Conservation (phyloP, 2,113 vertebrate genomes). For the Panthera uncia region DNA sequence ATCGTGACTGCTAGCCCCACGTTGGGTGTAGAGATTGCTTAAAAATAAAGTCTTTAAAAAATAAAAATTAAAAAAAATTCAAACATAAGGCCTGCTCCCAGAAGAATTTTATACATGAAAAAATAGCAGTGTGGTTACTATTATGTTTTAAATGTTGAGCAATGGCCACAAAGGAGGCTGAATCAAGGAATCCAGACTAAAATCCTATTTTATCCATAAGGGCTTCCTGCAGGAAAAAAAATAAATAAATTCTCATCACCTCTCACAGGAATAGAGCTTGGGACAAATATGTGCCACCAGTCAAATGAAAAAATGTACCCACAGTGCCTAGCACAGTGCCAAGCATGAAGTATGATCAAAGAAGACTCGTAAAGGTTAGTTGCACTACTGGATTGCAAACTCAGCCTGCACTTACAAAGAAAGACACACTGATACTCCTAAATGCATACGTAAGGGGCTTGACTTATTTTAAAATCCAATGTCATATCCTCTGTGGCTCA, state of each 20-base stretch:
- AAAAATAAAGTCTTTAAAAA: no score
- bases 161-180: not conserved
- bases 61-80: not conserved
- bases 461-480: constrained; percentile 70
- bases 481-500: constrained; percentile 62
- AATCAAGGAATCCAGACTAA: not conserved
- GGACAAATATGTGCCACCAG: not conserved
- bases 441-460: not conserved
- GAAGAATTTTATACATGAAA: not conserved
- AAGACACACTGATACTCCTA: not conserved
- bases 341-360: not conserved
- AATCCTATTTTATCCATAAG: not conserved
- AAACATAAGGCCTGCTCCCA: not conserved
- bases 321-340: not conserved
- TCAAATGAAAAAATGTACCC: not conserved
- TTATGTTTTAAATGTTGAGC: not conserved
- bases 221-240: not conserved
- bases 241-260: not conserved
- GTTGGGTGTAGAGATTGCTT: no score
- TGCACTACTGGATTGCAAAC: not conserved
- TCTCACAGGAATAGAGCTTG: not conserved
- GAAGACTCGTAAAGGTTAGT: not conserved
- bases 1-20: no score
- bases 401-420: not conserved
- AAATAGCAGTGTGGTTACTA: not conserved